Evolutionary conservation across 2,113 vertebrate species (phyloP).

Genomic region (Apteryx owenii): DNA sequence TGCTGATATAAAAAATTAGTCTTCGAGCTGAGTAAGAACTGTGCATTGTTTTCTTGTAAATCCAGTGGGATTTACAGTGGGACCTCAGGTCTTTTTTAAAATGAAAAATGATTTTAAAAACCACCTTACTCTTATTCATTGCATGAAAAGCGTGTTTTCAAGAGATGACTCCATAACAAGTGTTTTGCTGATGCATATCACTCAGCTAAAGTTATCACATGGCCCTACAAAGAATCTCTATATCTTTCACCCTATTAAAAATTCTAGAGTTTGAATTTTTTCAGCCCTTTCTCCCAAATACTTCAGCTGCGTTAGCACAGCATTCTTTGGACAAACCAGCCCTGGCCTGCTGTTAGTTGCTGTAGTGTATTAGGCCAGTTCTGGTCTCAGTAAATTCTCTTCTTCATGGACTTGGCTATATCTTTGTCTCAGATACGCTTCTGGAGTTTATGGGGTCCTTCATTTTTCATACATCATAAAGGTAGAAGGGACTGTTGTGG

Average conservation of each 20-base stretch:
- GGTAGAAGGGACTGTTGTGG: not conserved
- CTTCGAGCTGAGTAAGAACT: not conserved
- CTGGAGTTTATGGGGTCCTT: not conserved
- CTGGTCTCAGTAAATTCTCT: slow-evolving; percentile 14
- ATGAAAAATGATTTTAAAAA: not conserved
- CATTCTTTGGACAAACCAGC: not conserved
- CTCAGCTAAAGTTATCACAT: not conserved
- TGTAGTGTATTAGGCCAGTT: not conserved
- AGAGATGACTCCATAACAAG: not conserved
- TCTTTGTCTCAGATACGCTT: not conserved
- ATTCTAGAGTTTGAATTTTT: not conserved
- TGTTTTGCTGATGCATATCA: not conserved
- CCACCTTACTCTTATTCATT: not conserved
- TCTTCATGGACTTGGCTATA: not conserved
- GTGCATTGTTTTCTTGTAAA: not conserved
- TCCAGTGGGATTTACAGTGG: not conserved
- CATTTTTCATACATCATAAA: slow-evolving; percentile 6
- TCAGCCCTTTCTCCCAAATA: not conserved
- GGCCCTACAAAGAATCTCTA: not conserved
- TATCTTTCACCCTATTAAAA: not conserved
- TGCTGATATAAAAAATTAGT: not conserved
- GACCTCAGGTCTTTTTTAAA: not conserved
- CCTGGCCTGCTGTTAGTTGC: not conserved
- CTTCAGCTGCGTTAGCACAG: not conserved
- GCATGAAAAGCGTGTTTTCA: not conserved